These are phyloP conservation scores for Kryptolebias marmoratus DNA, from an alignment of 2,113 vertebrate species.

Conservation along the genomic window DNA sequence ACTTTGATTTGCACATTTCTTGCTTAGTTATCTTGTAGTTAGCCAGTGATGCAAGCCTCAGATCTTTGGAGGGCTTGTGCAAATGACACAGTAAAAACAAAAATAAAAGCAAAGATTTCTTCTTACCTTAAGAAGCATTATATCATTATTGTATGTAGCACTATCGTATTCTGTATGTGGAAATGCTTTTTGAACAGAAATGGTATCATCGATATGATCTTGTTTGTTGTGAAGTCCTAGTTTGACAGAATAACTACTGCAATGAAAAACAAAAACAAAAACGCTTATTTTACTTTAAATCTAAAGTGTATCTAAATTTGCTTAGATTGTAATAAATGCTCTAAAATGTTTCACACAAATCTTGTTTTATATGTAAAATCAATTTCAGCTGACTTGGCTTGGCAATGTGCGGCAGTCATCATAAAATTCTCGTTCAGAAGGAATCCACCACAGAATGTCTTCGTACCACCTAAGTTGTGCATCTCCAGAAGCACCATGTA, in stretches of 20 bases:
- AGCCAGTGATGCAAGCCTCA: no score
- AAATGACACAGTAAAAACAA: neutral
- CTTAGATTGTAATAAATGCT: neutral
- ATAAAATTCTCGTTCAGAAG: constrained; percentile 69
- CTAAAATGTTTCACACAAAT: rapidly evolving
- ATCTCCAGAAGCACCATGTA: constrained; percentile 62
- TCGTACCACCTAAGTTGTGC: rapidly evolving
- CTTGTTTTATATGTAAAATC: no score
- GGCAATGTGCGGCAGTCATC: constrained; percentile 70
- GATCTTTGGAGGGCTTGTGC: no score
- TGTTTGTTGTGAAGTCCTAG: constrained; percentile 28
- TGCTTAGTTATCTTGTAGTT: no score
- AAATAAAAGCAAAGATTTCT: neutral
- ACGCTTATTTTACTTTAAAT: neutral
- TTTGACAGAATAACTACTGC: neutral
- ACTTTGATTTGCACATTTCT: neutral
- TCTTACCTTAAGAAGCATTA: constrained; percentile 73
- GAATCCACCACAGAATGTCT: constrained; percentile 51
- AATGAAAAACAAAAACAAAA: neutral
- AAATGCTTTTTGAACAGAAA: neutral
- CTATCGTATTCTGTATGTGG: constrained; percentile 22
- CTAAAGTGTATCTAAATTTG: neutral
- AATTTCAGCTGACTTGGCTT: constrained; percentile 35
- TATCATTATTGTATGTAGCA: neutral
- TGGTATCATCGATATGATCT: rapidly evolving